Evolutionary conservation across 2,888 invertebrate species (phyloP), one percentile per base, ranked within the genome.

Genomic region (Vannuccia rotundouncinata): DNA sequence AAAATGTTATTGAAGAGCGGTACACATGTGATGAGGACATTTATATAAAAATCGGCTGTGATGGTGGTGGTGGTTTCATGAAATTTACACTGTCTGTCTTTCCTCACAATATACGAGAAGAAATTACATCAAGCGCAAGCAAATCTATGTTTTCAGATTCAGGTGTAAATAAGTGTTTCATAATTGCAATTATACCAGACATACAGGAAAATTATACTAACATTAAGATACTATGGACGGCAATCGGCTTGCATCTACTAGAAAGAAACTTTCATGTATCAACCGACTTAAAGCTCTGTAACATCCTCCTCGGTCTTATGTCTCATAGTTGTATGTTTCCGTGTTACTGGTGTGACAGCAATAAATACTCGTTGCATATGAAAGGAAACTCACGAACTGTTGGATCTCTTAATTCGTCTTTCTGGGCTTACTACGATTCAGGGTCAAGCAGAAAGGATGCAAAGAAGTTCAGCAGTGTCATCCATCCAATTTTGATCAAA

Each of bases 141-240:
- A 73, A 73, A 27, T 73, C 74, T 10, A 27, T 27, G 29, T 73
- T 73, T 73, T 27, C 27, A 10, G 22, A 73, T 73, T 73, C 27
- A 27, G 74, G 74, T n/a, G 74, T 73, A 73, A 73, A 13, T 5
- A 13, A 73, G 29, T 73, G 74, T 73, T 73, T 60, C 10, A 77
- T 77, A 27, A 31, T 77, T 77, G 77, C 59, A 31, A 77, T 45
- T 75, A 31, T 30, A 60, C 77, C 77, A 31, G 73, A 29, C n/a
- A 45, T 73, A 27, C 77, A 77, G n/a, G 77, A 77, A 30, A 77
- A 77, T 30, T 27, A 77, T 73, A 45, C 27, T n/a, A 77, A 77
- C 77, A n/a, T 77, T 27, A 73, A 77, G 13, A 27, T 27, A 29
- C 59, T 77, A 31, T 77, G 77, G 66, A 73, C 27, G 29, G 73